Evolutionary conservation across 1,140 invertebrate genomes (phyloP), one percentile per base, ranked within the genome.

Genomic region (Drosophila trapezifrons): DNA sequence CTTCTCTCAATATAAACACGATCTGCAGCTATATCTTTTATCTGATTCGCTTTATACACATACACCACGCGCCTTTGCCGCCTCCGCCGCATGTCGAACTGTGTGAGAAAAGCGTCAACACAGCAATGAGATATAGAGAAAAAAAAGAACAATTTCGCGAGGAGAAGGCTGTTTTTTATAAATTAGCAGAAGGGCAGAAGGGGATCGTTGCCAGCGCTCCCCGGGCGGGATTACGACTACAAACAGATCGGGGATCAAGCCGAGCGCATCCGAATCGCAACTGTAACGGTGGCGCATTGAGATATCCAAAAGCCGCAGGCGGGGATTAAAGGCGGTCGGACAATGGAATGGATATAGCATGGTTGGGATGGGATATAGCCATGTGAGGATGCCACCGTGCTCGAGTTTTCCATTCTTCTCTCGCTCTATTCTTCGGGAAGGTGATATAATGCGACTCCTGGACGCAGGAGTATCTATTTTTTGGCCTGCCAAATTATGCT

Each of bases 61-160:
- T 35, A 60, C 55, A 86, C 78, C 83, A 86, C 82, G 83, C 82
- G 82, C 63, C 78, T 51, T 51, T 10, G 47, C 25, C 47, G 47
- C 46, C 25, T 32, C n/a, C n/a, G 47, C 49, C 29, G 29, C 29
- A 20, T 40, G 49, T 45, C 57, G 70, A 42, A 63, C 72, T 57
- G 52, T 76, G 73, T 76, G 64, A 89, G 74, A 86, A 86, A 87
- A 86, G 76, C 83, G 83, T 83, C 83, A 87, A 87, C 83, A 71
- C 47, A 71, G 84, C 83, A 77, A 60, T 37, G 64, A 52, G 49
- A 47, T 29, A 47, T 29, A 12, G 25, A n/a, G n/a, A 52, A 47
- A 49, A 58, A 52, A 35, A 43, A 13, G 45, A 66, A 46, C 46
- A 42, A 46, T 66, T 66, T 76, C 12, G 40, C 70, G 13, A 75